Evolutionary conservation across 2,888 invertebrate genomes (phyloP).

Genomic region (Neria commutata): DNA sequence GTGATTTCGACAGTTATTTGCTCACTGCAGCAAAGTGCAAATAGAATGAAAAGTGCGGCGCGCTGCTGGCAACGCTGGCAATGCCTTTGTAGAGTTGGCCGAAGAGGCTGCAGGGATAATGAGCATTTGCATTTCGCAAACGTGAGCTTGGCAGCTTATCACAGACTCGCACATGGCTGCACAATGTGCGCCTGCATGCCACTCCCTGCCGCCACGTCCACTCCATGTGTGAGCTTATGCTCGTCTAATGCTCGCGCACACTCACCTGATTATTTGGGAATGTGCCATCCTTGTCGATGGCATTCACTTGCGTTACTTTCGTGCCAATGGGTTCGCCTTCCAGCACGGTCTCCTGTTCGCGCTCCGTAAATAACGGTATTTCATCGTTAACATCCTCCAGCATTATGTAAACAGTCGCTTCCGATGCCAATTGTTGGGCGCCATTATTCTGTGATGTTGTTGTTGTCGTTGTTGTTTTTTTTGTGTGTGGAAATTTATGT

Average conservation of each 20-base stretch:
- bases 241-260: conserved; percentile 17
- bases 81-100: no score
- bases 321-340: conserved; percentile 95
- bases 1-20: conserved; percentile 21
- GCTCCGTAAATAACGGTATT: conserved; percentile 92
- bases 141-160: conserved; percentile 2
- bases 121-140: not conserved
- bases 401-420: conserved; percentile 91
- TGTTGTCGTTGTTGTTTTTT: no score
- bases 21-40: no score
- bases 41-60: no score
- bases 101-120: no score
- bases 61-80: no score
- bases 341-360: conserved; percentile 92
- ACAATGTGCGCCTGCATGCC: not conserved
- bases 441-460: conserved; percentile 96
- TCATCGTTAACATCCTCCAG: conserved; percentile 97
- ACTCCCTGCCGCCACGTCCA: not conserved
- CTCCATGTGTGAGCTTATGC: not conserved
- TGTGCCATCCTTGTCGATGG: conserved; percentile 94
- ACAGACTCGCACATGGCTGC: conserved; percentile 8
- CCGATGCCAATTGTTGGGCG: conserved; percentile 91
- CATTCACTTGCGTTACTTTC: conserved; percentile 94
- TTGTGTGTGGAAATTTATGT: no score
- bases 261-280: conserved; percentile 91